A percentile compares a stretch with the other conserved stretches of the same genome.
phyloP scores from a whole-genome alignment of 1,140 invertebrate species.

The Drosophila bipectinata region DNA sequence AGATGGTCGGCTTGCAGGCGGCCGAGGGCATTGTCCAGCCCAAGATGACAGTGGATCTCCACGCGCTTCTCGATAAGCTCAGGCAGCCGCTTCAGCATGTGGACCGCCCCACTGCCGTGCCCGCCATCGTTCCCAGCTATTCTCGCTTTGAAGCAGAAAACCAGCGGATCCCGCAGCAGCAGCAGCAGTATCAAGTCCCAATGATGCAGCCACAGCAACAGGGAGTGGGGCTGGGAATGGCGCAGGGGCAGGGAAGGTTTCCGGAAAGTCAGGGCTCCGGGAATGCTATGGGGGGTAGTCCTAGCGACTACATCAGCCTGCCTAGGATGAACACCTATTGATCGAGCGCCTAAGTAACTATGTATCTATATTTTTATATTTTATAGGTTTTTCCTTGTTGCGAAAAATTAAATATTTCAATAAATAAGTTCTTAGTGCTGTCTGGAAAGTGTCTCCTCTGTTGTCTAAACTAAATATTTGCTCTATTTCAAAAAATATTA shows the following conservation, averaged over 20 bases:
- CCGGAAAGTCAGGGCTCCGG: neutral
- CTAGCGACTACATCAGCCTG: neutral
- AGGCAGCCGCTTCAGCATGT: slow-evolving; percentile 67
- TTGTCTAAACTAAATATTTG: too few species aligned
- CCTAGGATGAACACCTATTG: neutral
- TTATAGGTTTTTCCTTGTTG: slow-evolving; percentile 1
- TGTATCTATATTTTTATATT: slow-evolving; percentile 6
- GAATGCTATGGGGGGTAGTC: neutral
- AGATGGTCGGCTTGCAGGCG: slow-evolving; percentile 80
- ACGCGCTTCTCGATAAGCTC: slow-evolving; percentile 68
- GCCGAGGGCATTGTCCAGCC: slow-evolving; percentile 79
- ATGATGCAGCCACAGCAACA: neutral
- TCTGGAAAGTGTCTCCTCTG: too few species aligned
- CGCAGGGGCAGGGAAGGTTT: neutral
- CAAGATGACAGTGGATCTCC: slow-evolving; percentile 68
- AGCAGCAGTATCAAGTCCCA: neutral
- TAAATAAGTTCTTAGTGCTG: neutral
- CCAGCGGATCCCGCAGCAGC: slow-evolving; percentile 1
- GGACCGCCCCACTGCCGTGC: slow-evolving; percentile 71
- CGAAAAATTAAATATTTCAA: slow-evolving; percentile 8
- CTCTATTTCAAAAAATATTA: neutral
- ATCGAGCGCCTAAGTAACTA: neutral
- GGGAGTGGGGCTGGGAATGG: neutral
- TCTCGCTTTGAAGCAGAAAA: slow-evolving; percentile 15
- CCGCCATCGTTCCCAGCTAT: slow-evolving; percentile 33